phyloP scores from a whole-genome alignment of 2,797 vertebrate species.

The Pangasius djambal region DNA sequence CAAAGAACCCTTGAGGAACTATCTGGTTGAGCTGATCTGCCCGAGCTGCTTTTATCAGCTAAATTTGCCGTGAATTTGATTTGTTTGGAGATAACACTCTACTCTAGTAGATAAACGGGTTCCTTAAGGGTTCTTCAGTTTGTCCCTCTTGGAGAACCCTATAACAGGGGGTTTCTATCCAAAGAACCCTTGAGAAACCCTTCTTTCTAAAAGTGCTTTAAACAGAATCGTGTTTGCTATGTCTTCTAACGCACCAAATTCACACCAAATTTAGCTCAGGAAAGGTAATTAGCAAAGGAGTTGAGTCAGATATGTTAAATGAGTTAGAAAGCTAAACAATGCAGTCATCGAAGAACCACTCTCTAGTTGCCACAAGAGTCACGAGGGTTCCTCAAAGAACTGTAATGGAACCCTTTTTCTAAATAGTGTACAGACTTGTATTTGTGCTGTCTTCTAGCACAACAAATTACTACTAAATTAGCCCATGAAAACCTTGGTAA shows the following conservation, averaged over 20 bases:
- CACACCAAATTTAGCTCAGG: background rate
- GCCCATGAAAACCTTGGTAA: background rate
- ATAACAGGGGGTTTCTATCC: background rate
- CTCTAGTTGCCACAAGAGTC: background rate
- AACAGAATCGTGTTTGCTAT: background rate
- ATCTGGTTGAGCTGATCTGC: background rate
- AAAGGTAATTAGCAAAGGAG: background rate
- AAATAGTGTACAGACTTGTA: background rate
- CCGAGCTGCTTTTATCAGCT: background rate
- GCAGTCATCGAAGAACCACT: background rate
- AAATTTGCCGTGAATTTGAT: background rate
- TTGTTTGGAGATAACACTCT: background rate
- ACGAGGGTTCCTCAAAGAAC: background rate
- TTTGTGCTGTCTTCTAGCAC: background rate
- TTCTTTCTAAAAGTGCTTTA: background rate
- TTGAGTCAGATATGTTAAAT: background rate
- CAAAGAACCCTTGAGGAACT: background rate
- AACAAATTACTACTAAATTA: background rate
- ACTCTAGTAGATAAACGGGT: too few relatives aligned
- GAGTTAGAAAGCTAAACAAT: slow-evolving; percentile 7
- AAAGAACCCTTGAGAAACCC: background rate
- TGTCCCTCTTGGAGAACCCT: too few relatives aligned
- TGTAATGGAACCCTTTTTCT: background rate
- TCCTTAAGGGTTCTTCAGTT: background rate
- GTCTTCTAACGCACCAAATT: background rate